These are phyloP conservation scores for Platyscapa corneri DNA, from an alignment of 1,140 invertebrate genomes.

Conservation along the genomic window DNA sequence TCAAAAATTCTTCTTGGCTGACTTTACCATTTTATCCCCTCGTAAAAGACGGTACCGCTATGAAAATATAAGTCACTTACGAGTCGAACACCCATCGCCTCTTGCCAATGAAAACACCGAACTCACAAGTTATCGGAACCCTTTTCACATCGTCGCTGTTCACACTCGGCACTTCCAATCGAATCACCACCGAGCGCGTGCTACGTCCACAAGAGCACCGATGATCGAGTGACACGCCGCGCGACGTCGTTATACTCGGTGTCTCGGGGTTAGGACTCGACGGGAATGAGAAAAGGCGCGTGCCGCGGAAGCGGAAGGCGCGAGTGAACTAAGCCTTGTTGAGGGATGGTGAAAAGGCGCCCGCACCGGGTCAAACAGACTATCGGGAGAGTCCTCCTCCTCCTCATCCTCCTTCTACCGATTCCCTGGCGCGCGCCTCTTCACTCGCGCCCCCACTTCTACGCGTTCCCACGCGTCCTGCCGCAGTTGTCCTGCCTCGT, in stretches of 20 bases:
- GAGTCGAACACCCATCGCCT: slow-evolving; percentile 67
- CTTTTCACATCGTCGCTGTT: slow-evolving; percentile 57
- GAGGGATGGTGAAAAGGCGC: slow-evolving; percentile 43
- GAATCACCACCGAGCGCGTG: neutral
- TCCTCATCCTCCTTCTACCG: slow-evolving; percentile 21
- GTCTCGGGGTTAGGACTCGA: too few relatives aligned
- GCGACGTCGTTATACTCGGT: too few relatives aligned
- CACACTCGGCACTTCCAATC: neutral
- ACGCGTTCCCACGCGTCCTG: neutral
- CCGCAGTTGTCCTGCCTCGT: neutral
- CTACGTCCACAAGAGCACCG: too few relatives aligned
- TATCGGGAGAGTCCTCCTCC: slow-evolving; percentile 15
- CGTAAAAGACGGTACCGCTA: too few relatives aligned
- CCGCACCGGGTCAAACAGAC: slow-evolving; percentile 27
- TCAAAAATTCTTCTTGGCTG: neutral
- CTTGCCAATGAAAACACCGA: slow-evolving; percentile 49
- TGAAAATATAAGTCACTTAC: slow-evolving; percentile 61
- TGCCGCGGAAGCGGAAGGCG: slow-evolving; percentile 52
- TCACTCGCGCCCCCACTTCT: neutral
- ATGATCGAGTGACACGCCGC: too few relatives aligned
- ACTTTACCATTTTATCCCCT: neutral
- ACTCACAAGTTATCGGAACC: slow-evolving; percentile 46
- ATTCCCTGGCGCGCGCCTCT: neutral
- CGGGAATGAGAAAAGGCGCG: slow-evolving; percentile 14
- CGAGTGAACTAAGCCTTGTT: slow-evolving; percentile 35